Evolutionary conservation across 2,113 vertebrate genomes (phyloP).

Genomic region (Varanus salvator): DNA sequence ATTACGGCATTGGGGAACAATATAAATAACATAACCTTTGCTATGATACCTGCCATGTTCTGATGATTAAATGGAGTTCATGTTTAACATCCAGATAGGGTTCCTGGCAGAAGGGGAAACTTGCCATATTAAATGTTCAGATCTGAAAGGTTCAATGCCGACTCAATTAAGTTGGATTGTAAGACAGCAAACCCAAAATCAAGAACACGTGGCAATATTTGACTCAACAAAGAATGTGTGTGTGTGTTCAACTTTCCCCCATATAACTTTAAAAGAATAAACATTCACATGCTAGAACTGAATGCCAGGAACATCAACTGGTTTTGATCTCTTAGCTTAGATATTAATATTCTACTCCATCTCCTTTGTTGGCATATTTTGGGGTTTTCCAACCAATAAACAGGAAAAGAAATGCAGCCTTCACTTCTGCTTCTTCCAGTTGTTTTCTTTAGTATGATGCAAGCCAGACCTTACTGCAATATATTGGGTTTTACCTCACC

Average conservation of each 20-base stretch:
- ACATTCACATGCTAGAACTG: constrained; percentile 75
- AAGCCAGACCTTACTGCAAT: constrained; percentile 73
- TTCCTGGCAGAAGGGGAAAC: constrained; percentile 69
- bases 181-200: constrained; percentile 80
- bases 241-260: constrained; percentile 49
- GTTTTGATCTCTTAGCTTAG: constrained; percentile 81
- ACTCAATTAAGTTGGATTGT: constrained; percentile 79
- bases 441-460: constrained; percentile 76
- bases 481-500: constrained; percentile 78
- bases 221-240: constrained; percentile 78
- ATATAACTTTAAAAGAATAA: constrained; percentile 77
- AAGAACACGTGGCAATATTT: constrained; percentile 82
- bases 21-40: constrained; percentile 71
- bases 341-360: constrained; percentile 78
- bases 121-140: constrained; percentile 81
- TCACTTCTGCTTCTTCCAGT: constrained; percentile 70
- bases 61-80: constrained; percentile 78
- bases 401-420: constrained; percentile 71
- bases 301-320: constrained; percentile 79
- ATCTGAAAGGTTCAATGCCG: constrained; percentile 80
- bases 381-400: constrained; percentile 80
- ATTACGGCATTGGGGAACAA: constrained; percentile 62
- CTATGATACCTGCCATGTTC: constrained; percentile 71
- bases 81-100: constrained; percentile 78
- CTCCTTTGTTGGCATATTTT: constrained; percentile 66